Base-by-base conservation (phyloP, 1,140 invertebrate species). In the Chelonus insularis region DNA sequence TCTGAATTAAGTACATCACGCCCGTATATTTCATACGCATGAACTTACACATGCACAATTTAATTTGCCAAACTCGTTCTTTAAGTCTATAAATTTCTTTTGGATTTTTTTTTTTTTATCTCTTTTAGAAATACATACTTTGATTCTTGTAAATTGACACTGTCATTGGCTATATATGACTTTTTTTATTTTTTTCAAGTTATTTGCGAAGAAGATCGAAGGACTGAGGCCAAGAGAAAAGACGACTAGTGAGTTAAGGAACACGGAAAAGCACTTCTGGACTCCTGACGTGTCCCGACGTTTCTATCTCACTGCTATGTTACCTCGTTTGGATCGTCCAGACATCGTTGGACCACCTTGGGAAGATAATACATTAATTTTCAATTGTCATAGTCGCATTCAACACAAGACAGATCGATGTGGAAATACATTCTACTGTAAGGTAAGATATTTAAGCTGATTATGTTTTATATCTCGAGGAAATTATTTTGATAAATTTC, bases 201-300 rank as follows among this genome's bases (percentile, higher is more conserved):
- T 43, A 43, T 43, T 57, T 56, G 57, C 65, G 64, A 43, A 67
- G 54, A 60, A 63, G 63, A 69, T 64, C 64, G 70, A 69, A 61
- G 68, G 68, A 64, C 62, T 14, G 45, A 55, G 48, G 8, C n/a
- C n/a, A 18, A 39, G 41, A 45, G 50, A 20, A 41, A 8, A 34
- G 36, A 51, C 21, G 21, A 39, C 14, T 39, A 60, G 70, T 67
- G 65, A 76, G 74, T 81, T 81, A 80, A 79, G 77, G 74, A 81
- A 81, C 79, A 81, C 70, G 78, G 68, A 77, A 81, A 81, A 81
- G 79, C 79, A 81, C 79, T 81, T 79, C 72, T 79, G 68, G 75
- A 81, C 72, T 75, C 71, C 65, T 73, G 71, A 75, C 72, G 69
- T 61, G 62, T 56, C 63, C 39, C 57, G 21, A 34, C 52, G 34